Evolutionary conservation across 2,888 invertebrate species (phyloP).

Genomic region (Lottia gigantea): DNA sequence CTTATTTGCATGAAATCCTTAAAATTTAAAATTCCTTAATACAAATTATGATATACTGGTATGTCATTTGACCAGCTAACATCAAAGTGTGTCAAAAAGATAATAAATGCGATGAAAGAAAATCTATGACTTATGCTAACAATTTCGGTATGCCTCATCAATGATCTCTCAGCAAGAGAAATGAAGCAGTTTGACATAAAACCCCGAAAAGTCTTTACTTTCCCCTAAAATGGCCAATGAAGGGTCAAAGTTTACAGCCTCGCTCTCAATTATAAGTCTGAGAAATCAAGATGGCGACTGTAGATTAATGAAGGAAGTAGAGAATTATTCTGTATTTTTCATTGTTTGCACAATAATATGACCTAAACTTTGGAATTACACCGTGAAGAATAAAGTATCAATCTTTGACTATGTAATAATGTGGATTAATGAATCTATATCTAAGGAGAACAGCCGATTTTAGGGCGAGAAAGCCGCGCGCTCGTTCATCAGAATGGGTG

Average conservation of each 20-base stretch:
- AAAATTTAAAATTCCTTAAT: too few relatives aligned
- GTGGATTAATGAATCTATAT: slow-evolving; percentile 28
- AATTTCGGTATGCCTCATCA: too few relatives aligned
- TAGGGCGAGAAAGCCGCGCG: slow-evolving; percentile 17
- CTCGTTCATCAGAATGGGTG: slow-evolving; percentile 32
- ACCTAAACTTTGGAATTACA: not conserved
- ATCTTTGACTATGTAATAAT: slow-evolving; percentile 11
- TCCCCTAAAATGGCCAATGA: too few relatives aligned
- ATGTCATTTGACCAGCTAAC: too few relatives aligned
- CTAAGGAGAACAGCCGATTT: slow-evolving; percentile 16
- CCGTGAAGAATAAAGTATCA: not conserved
- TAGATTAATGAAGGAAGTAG: slow-evolving; percentile 34
- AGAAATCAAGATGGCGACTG: slow-evolving; percentile 31
- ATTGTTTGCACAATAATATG: slow-evolving; percentile 13
- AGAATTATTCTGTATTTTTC: slow-evolving; percentile 21
- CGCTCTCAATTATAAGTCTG: slow-evolving; percentile 9
- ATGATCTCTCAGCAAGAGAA: too few relatives aligned
- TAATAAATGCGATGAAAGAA: too few relatives aligned
- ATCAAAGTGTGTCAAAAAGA: too few relatives aligned
- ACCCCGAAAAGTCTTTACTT: too few relatives aligned
- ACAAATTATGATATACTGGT: too few relatives aligned
- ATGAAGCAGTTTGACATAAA: too few relatives aligned
- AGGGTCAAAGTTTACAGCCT: slow-evolving; percentile 24
- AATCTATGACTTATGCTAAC: too few relatives aligned
- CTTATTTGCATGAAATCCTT: too few relatives aligned